These are phyloP conservation scores for Drosophila meridionalis DNA, from an alignment of 2,888 invertebrate genomes.

Conservation along the genomic window DNA sequence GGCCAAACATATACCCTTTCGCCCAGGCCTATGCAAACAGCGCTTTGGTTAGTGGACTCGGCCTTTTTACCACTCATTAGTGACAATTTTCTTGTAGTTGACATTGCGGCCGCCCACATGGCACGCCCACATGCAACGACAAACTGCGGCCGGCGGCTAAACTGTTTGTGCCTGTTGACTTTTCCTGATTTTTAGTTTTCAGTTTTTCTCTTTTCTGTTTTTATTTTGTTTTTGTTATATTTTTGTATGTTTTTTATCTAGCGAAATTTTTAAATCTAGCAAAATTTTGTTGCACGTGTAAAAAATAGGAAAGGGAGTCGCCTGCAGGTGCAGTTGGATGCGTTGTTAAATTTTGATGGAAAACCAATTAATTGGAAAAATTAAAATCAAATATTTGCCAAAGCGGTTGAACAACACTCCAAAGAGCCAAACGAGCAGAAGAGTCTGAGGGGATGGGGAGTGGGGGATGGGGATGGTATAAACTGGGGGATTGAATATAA, in stretches of 20 bases:
- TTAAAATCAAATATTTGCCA: constrained; percentile 79
- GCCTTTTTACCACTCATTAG: constrained; percentile 81
- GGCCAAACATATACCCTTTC: background rate
- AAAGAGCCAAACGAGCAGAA: constrained; percentile 24
- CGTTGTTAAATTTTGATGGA: constrained; percentile 75
- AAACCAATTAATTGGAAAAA: constrained; percentile 80
- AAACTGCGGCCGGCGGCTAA: constrained; percentile 33
- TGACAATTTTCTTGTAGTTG: constrained; percentile 82
- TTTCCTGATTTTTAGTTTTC: constrained; percentile 1
- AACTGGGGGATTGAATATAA: constrained; percentile 24
- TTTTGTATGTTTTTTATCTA: constrained; percentile 18
- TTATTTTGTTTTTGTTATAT: background rate
- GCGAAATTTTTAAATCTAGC: constrained; percentile 26
- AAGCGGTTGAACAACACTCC: constrained; percentile 76
- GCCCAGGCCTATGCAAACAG: constrained; percentile 64
- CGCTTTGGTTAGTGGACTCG: constrained; percentile 63
- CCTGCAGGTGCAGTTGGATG: constrained; percentile 37
- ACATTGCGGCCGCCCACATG: constrained; percentile 69
- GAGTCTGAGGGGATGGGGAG: background rate
- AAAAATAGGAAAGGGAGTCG: constrained; percentile 6
- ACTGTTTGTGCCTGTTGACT: constrained; percentile 40
- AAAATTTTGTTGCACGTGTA: constrained; percentile 19
- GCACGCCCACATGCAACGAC: constrained; percentile 46
- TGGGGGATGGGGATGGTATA: background rate
- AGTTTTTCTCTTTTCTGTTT: background rate